Conservation (phyloP, 2,113 vertebrate species). For the Crotalus tigris region DNA sequence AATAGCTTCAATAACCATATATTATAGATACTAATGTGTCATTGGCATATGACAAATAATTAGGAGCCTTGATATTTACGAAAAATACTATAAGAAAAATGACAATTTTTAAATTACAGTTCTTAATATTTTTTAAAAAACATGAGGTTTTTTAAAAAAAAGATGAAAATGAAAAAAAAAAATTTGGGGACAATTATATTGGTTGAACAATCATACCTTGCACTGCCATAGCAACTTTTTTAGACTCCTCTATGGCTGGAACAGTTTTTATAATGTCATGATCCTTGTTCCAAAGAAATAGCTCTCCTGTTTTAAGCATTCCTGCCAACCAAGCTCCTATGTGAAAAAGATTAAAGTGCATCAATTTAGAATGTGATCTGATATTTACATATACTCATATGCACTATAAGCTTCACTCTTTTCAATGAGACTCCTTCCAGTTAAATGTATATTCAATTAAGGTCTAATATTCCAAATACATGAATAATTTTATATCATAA, state of each 20-base stretch:
- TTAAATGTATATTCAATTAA: background rate
- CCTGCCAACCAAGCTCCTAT: constrained; percentile 88
- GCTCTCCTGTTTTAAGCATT: constrained; percentile 80
- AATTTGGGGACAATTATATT: constrained; percentile 11
- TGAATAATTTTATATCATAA: background rate
- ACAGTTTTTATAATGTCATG: constrained; percentile 80
- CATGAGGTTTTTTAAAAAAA: background rate
- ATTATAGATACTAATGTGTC: background rate
- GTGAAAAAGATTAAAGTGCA: constrained; percentile 8
- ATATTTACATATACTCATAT: background rate
- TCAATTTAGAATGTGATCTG: background rate
- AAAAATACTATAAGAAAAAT: background rate
- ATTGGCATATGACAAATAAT: background rate
- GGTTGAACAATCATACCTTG: constrained; percentile 66
- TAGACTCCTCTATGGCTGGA: constrained; percentile 69
- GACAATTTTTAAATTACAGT: background rate
- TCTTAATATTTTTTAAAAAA: background rate
- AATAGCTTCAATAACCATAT: background rate
- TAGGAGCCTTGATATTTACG: background rate
- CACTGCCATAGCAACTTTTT: constrained; percentile 62
- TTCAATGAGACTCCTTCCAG: background rate
- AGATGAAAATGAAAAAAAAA: background rate
- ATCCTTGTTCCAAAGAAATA: constrained; percentile 95
- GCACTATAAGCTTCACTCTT: background rate
- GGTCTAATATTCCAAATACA: background rate